Evolutionary conservation across 2,797 vertebrate genomes (phyloP), one percentile per base, ranked within the genome.

Genomic region (Aplochiton taeniatus): DNA sequence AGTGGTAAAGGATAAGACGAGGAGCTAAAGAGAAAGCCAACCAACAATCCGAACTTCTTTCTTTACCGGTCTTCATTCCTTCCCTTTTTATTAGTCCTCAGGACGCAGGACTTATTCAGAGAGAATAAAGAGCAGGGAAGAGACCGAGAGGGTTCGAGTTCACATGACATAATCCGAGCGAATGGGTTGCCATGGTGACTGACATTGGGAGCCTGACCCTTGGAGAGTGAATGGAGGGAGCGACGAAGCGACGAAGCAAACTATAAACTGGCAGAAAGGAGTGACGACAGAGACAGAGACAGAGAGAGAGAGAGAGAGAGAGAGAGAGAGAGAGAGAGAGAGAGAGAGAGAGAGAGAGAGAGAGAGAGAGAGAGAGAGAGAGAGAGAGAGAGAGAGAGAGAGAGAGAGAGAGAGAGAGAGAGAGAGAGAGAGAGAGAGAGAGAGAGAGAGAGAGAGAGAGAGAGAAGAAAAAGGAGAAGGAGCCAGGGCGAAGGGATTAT

Each of bases 141-240:
- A n/a, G n/a, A n/a, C n/a, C n/a, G 81, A 75, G 70, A 80, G 69
- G 66, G 77, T 73, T 70, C 56, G 79, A 86, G 88, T 88, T 88
- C 74, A 83, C 82, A 78, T 88, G 89, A 89, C 85, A 86, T 81
- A 78, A 85, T 83, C 74, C 56, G 81, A 91, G 91, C 91, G 91
- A 92, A 89, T 89, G 90, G 86, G 94, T 95, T 96, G 92, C 90
- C 91, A 94, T 95, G 93, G 95, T 90, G 90, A 96, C 91, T 89
- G 92, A 91, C 91, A 83, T 91, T 88, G 85, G 91, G 88, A 90
- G 90, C 77, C 88, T 91, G 90, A 93, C 87, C 89, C 82, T 79
- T 78, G 85, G 81, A 70, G 77, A 88, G 83, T 92, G 89, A 90
- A 90, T 88, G 90, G 90, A 89, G 83, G 84, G 86, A 90, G 76